These are phyloP conservation scores for Heliconius ethilla DNA, from an alignment of 2,888 invertebrate species.

Conservation along the genomic window DNA sequence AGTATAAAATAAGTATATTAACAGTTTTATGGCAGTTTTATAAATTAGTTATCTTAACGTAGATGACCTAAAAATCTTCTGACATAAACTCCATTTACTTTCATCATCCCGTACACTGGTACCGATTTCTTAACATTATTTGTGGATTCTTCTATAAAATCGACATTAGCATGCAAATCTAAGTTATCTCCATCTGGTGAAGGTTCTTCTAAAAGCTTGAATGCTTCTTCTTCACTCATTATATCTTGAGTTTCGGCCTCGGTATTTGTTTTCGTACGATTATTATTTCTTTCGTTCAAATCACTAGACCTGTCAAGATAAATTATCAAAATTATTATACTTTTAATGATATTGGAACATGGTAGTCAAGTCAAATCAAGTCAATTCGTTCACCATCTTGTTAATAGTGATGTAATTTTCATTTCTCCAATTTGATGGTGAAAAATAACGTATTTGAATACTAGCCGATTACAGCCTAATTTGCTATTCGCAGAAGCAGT, in stretches of 20 bases:
- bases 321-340: background rate
- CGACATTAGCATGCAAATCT: constrained; percentile 48
- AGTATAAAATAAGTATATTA: no score
- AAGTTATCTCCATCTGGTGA: constrained; percentile 62
- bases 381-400: no score
- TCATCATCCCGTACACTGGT: constrained; percentile 53
- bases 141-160: constrained; percentile 39
- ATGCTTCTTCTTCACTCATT: constrained; percentile 50
- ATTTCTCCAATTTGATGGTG: background rate
- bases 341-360: background rate
- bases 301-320: constrained; percentile 2
- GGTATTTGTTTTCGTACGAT: constrained; percentile 9
- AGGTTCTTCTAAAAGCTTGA: constrained; percentile 53
- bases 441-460: background rate
- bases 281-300: background rate
- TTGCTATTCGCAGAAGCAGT: no score
- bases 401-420: background rate
- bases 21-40: background rate
- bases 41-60: background rate
- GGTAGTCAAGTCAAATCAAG: no score
- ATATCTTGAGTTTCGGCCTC: constrained; percentile 8
- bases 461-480: no score
- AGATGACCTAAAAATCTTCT: constrained; percentile 50
- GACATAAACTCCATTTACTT: constrained; percentile 60
- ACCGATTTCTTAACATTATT: constrained; percentile 35